Evolutionary conservation across 2,888 invertebrate species (phyloP).

Genomic region (Microplitis manilae): DNA sequence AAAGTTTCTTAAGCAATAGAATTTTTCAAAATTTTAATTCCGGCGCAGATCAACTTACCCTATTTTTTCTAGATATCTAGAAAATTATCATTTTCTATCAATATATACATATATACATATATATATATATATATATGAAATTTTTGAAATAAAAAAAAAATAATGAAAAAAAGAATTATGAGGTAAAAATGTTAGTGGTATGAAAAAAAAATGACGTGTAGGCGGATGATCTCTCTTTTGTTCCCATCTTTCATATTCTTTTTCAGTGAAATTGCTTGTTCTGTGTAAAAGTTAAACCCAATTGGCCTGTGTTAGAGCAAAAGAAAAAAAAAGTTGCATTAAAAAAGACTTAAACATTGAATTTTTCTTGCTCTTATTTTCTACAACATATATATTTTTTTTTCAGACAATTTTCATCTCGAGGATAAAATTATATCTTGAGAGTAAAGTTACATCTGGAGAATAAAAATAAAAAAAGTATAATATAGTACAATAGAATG

Average conservation of each 20-base stretch:
- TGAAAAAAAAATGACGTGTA: slow-evolving; percentile 26
- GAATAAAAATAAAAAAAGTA: background rate
- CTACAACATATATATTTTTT: slow-evolving; percentile 16
- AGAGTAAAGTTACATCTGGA: background rate
- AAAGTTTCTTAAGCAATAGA: no score
- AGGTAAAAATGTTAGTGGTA: slow-evolving; percentile 27
- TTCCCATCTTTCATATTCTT: slow-evolving; percentile 30
- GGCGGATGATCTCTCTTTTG: slow-evolving; percentile 34
- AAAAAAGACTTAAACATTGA: slow-evolving; percentile 3
- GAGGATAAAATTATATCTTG: no score
- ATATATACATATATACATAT: no score
- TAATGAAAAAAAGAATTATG: slow-evolving; percentile 45
- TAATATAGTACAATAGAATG: background rate
- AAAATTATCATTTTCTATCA: no score
- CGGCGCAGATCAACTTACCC: no score
- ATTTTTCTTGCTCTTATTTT: background rate
- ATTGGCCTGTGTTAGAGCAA: slow-evolving; percentile 28
- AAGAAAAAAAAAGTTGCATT: slow-evolving; percentile 1
- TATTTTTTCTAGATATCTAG: no score
- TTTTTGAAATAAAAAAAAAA: no score
- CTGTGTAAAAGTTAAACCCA: slow-evolving; percentile 33
- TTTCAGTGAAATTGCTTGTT: slow-evolving; percentile 27
- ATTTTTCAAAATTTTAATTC: no score
- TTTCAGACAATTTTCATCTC: slow-evolving; percentile 26
- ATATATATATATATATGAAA: no score